phyloP scores from a whole-genome alignment of 2,888 invertebrate genomes.

The Rhagophthalmus giganteus region DNA sequence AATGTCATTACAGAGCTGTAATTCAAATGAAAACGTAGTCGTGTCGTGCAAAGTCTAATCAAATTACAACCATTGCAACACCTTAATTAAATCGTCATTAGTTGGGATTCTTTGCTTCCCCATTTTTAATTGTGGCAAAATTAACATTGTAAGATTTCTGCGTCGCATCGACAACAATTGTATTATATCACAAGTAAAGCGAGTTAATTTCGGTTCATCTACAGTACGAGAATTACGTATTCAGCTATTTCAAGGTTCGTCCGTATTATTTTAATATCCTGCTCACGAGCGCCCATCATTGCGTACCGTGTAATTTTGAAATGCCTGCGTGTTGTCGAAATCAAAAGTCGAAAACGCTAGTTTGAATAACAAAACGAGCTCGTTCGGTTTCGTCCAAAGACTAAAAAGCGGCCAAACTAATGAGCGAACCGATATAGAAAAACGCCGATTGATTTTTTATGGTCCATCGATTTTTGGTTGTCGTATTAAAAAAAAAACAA shows the following conservation, averaged over 20 bases:
- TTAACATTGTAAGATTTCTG: background rate
- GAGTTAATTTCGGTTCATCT: background rate
- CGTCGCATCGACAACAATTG: too few species aligned
- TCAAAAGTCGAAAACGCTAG: constrained; percentile 23
- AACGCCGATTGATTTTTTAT: too few species aligned
- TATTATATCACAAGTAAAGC: background rate
- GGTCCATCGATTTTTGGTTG: too few species aligned
- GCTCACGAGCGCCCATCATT: constrained; percentile 28
- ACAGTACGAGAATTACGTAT: constrained; percentile 9
- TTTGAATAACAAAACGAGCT: constrained; percentile 15
- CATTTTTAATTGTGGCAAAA: background rate
- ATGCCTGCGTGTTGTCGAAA: constrained; percentile 27
- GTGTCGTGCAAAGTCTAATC: too few species aligned
- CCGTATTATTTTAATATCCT: constrained; percentile 27
- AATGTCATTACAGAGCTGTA: too few species aligned
- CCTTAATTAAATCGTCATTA: too few species aligned
- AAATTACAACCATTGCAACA: too few species aligned
- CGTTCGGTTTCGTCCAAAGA: background rate
- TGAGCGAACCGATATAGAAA: too few species aligned
- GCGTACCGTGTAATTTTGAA: constrained; percentile 22
- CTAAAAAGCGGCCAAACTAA: too few species aligned
- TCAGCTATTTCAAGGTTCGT: constrained; percentile 30
- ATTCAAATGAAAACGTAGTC: too few species aligned
- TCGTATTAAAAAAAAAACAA: too few species aligned
- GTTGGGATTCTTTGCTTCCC: too few species aligned